Base-by-base conservation (phyloP, 2,888 invertebrate species). In the Elysia crispata region DNA sequence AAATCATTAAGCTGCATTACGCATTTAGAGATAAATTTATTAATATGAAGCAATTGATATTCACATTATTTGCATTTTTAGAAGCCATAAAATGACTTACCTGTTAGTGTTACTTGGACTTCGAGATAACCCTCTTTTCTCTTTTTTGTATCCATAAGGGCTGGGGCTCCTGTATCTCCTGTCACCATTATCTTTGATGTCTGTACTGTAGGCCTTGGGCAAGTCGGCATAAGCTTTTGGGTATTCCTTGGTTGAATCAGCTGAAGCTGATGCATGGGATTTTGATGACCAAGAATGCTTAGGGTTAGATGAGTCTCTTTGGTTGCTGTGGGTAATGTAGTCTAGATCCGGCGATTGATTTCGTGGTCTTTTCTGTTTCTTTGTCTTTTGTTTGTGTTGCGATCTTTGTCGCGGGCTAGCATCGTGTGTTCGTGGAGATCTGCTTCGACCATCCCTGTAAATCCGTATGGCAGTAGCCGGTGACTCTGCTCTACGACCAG, bases 161-260 rank as follows among this genome's bases (percentile, higher is more conserved):
- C 76, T 80, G 23, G 80, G 80, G 72, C 80, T 80, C 33, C 72
- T 49, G 28, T 80, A 31, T 41, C 80, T 31, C 49, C 54, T 75
- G n/a, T 69, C 70, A 57, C n/a, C 72, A 31, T 0, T 50, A 15
- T 77, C 76, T 66, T 76, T 76, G 30, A 31, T 64, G 15, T 66
- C 80, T 25, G 72, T 60, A 62, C 79, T 79, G 73, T 89, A 88
- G 8, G 89, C 88, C 81, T 86, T 87, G 6, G 89, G 89, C 31
- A 88, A 85, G 69, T 88, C 86, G 30, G 86, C 85, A 82, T 88
- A 89, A 28, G 86, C 86, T 80, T 85, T 87, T 11, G 83, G 82
- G 57, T 67, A 49, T 28, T 78, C 72, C 41, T 41, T 41, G 41
- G 41, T 41, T 41, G 41, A 41, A 3, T 41, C 41, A 3, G 11